phyloP scores from a whole-genome alignment of 2,888 invertebrate genomes.

The Ichneumoninae sp. region DNA sequence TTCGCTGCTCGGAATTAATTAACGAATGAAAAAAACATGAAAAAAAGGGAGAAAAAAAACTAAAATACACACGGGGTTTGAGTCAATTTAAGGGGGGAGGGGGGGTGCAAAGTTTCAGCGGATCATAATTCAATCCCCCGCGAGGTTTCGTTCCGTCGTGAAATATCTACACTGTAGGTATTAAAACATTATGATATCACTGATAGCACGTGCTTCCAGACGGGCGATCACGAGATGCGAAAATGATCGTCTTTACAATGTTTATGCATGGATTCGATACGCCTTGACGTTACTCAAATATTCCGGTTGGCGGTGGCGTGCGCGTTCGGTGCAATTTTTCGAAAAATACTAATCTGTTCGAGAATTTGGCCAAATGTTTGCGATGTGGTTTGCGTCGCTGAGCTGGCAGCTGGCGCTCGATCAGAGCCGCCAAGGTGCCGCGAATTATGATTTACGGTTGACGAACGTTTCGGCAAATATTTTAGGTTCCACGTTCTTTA shows the following conservation, averaged over 20 bases:
- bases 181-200: slow-evolving; percentile 3
- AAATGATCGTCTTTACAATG: neutral
- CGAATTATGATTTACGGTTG: neutral
- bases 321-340: neutral
- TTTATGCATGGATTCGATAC: neutral
- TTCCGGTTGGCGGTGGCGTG: neutral
- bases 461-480: neutral
- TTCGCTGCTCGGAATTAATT: slow-evolving; percentile 17
- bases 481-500: neutral
- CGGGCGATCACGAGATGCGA: neutral
- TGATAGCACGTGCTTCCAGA: neutral
- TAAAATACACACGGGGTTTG: neutral
- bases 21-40: neutral
- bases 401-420: no score
- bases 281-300: neutral
- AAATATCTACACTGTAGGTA: neutral
- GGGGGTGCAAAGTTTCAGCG: neutral
- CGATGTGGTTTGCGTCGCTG: neutral
- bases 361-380: neutral
- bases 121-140: neutral
- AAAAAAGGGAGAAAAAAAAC: neutral
- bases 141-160: neutral
- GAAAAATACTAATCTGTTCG: no score
- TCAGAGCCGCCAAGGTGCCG: neutral
- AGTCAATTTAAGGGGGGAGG: neutral